These are phyloP conservation scores for Myzus persicae DNA, from an alignment of 1,140 invertebrate genomes.

Conservation along the genomic window DNA sequence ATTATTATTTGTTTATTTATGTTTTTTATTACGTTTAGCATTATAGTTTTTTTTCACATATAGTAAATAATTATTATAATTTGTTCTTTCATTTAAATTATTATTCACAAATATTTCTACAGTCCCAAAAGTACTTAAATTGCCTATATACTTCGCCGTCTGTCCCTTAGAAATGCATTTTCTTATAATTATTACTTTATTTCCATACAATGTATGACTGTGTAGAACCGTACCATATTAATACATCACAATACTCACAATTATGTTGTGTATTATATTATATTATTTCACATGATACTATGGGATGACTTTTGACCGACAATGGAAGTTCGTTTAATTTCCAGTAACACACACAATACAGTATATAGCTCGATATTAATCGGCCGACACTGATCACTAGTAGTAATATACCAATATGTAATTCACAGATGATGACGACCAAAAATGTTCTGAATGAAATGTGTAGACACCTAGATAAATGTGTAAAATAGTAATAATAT, in stretches of 20 bases:
- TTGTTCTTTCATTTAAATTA: not conserved
- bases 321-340: not conserved
- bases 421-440: not conserved
- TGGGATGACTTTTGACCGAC: not conserved
- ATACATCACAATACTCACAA: not conserved
- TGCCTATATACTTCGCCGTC: conserved; percentile 39
- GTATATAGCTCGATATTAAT: not conserved
- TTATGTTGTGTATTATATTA: too few species aligned
- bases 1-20: not conserved
- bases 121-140: conserved; percentile 15
- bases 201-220: not conserved
- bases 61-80: not conserved
- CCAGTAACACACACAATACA: not conserved
- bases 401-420: not conserved
- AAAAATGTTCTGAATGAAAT: not conserved
- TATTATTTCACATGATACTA: not conserved
- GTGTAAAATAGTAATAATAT: not conserved
- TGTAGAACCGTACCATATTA: not conserved
- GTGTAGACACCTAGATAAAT: not conserved
- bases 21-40: not conserved
- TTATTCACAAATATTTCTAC: not conserved
- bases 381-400: not conserved
- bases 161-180: not conserved
- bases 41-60: not conserved
- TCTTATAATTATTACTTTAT: not conserved